Base-by-base conservation (phyloP, 2,888 invertebrate genomes). In the Allolobophora icterica region DNA sequence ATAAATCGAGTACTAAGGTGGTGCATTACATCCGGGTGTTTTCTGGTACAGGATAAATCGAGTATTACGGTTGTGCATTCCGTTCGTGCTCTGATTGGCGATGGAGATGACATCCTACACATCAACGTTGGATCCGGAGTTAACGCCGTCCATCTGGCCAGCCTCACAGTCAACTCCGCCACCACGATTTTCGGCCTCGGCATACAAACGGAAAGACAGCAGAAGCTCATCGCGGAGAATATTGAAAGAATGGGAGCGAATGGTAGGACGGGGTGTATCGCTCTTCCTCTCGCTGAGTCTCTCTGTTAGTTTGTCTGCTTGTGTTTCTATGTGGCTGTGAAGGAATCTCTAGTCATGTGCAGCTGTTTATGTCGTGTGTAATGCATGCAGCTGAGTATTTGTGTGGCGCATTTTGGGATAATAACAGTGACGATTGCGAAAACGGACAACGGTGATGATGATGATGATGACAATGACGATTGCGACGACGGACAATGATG, bases 61-160 rank as follows among this genome's bases (percentile, higher is more conserved):
- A 95, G 95, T 91, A 94, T 94, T 91, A 92, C 95, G 89, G 95
- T 94, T 0, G 94, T 94, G 17, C 94, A 94, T 91, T 94, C 94
- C 4, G 94, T 94, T 21, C 93, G 94, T 84, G 93, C 94, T 84
- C 92, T 95, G n/a, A 92, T 95, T 13, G 94, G 94, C 40, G 94
- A 94, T 90, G 94, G 94, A 35, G 94, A 94, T 92, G 95, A 95
- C 92, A 93, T 95, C 34, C 93, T 95, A 40, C 94, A 94, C 90
- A 93, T 95, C 33, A 94, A 95, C 92, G 92, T 94, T 0, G 94
- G 94, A 24, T 94, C 94, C 17, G 95, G 94, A 1, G 92, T 94
- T 90, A 94, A 94, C 84, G 94, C 94, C 4, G 94, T 94, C 1
- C 95, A 95, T 92, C 91, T 95, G 84, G 94, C 94, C 91, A 94